Evolutionary conservation across 2,113 vertebrate genomes (phyloP).

Genomic region (Macquaria australasica): DNA sequence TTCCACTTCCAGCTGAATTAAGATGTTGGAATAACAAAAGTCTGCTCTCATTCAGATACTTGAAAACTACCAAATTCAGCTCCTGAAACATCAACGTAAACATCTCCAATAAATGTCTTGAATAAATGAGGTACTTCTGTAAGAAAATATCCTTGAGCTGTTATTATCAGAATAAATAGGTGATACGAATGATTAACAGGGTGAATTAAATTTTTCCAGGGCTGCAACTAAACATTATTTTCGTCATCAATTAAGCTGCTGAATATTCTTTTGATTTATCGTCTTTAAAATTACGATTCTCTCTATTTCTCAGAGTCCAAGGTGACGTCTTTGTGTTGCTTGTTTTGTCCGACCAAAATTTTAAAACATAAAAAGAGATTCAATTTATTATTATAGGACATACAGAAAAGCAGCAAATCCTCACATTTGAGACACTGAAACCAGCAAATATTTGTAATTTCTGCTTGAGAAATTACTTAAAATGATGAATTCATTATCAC

Average conservation of each 20-base stretch:
- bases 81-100: background rate
- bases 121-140: background rate
- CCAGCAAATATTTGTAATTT: too few relatives aligned
- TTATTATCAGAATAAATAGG: background rate
- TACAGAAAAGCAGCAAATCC: too few relatives aligned
- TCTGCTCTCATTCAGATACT: background rate
- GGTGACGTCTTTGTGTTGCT: background rate
- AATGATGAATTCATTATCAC: background rate
- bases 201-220: background rate
- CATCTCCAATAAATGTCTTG: too few relatives aligned
- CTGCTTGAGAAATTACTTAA: background rate
- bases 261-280: background rate
- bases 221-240: background rate
- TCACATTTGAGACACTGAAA: background rate
- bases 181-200: background rate
- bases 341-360: background rate
- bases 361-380: background rate
- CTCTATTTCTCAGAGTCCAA: background rate
- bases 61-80: background rate
- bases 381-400: background rate
- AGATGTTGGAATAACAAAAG: background rate
- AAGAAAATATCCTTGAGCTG: conserved; percentile 14
- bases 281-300: too few relatives aligned
- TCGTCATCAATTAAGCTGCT: background rate
- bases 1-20: background rate